Conservation (phyloP, 2,888 invertebrate genomes). For the Euplexia lucipara region DNA sequence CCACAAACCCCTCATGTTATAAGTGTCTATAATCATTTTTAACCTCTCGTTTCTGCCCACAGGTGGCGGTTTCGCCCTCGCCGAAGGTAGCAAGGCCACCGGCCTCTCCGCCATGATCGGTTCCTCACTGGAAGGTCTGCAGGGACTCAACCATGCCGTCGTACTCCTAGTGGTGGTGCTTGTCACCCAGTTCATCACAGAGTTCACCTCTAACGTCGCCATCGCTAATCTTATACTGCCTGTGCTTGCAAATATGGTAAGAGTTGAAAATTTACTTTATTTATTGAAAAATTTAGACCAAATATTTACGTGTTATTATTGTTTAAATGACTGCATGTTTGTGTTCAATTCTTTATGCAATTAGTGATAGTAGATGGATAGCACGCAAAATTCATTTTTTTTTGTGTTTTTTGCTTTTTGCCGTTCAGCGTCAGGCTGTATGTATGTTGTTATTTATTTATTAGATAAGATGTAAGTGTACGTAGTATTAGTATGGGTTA, state of each 20-base stretch:
- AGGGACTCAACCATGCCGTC: constrained; percentile 91
- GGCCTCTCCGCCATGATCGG: constrained; percentile 95
- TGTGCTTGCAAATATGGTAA: constrained; percentile 94
- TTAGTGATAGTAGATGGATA: too few species aligned
- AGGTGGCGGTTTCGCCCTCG: constrained; percentile 98
- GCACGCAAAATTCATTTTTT: too few species aligned
- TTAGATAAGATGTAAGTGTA: too few species aligned
- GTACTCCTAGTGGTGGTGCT: constrained; percentile 94
- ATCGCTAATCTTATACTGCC: constrained; percentile 97
- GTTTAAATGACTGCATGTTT: too few species aligned
- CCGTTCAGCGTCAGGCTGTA: too few species aligned
- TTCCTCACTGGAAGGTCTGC: constrained; percentile 92
- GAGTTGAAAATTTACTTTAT: constrained; percentile 15
- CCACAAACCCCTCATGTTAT: too few species aligned
- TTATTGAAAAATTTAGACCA: neutral
- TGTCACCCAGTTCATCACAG: constrained; percentile 95
- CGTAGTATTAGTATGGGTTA: too few species aligned
- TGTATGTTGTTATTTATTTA: too few species aligned
- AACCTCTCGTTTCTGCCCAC: constrained; percentile 11
- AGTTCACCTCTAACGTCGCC: constrained; percentile 97
- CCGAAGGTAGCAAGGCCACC: constrained; percentile 95
- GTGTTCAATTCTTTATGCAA: too few species aligned
- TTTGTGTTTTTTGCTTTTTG: too few species aligned
- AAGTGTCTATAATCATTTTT: neutral
- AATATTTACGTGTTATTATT: too few species aligned